Evolutionary conservation across 2,113 vertebrate genomes (phyloP).

Genomic region (Gymnarchus niloticus): DNA sequence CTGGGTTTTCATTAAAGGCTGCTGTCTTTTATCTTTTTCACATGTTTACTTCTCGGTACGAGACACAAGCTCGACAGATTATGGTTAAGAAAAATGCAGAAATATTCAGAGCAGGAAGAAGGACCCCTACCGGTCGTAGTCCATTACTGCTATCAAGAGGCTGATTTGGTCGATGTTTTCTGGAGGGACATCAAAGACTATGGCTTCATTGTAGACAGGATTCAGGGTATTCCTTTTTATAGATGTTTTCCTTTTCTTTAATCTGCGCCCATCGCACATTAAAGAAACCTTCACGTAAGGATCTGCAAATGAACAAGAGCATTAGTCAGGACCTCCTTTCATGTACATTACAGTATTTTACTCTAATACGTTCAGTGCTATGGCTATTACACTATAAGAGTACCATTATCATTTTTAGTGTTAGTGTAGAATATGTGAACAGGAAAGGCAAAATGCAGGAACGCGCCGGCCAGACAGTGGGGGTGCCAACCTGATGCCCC

Average conservation of each 20-base stretch:
- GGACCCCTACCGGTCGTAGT: conserved; percentile 92
- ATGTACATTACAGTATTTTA: not conserved
- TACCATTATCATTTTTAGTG: too few species aligned
- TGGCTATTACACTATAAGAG: too few species aligned
- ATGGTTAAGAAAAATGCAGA: not conserved
- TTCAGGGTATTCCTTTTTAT: conserved; percentile 97
- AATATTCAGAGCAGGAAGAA: conserved; percentile 19
- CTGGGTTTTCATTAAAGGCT: not conserved
- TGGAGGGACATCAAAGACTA: conserved; percentile 95
- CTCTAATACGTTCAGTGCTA: not conserved
- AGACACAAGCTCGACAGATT: not conserved
- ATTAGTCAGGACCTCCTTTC: conserved; percentile 8
- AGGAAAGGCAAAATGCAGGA: too few species aligned
- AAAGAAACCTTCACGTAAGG: conserved; percentile 97
- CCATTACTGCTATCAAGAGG: conserved; percentile 97
- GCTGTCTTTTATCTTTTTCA: not conserved
- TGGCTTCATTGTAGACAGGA: conserved; percentile 98
- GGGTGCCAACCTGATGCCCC: conserved; percentile 35
- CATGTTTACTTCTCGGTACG: not conserved
- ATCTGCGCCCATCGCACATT: conserved; percentile 90
- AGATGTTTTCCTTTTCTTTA: conserved; percentile 98
- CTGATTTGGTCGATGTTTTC: conserved; percentile 98
- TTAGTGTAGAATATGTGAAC: too few species aligned
- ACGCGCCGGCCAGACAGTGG: too few species aligned
- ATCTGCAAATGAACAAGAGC: conserved; percentile 62